These are phyloP conservation scores for Didymodactylos carnosus DNA, from an alignment of 2,888 invertebrate genomes.

Conservation along the genomic window DNA sequence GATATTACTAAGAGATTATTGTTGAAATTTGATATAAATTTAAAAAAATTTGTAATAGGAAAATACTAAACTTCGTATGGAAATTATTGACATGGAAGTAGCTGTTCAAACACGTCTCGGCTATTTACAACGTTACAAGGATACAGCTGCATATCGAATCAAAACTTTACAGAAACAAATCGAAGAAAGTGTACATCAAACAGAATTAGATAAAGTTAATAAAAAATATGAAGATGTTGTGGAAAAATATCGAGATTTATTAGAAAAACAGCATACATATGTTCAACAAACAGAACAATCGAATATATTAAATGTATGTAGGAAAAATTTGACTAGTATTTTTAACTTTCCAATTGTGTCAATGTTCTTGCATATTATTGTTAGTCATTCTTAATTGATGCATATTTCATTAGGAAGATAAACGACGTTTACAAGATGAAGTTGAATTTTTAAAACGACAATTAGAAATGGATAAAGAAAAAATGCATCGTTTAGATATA, in stretches of 20 bases:
- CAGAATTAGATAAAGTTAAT: slow-evolving; percentile 31
- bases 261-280: slow-evolving; percentile 28
- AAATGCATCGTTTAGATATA: slow-evolving; percentile 29
- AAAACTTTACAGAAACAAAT: slow-evolving; percentile 32
- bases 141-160: slow-evolving; percentile 20
- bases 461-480: slow-evolving; percentile 31
- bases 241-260: slow-evolving; percentile 34
- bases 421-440: slow-evolving; percentile 25
- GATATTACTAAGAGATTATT: neutral
- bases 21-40: neutral
- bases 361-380: too few species aligned
- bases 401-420: slow-evolving; percentile 21
- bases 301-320: neutral
- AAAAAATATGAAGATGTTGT: slow-evolving; percentile 34
- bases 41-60: slow-evolving; percentile 24
- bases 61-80: slow-evolving; percentile 25
- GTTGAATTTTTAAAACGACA: slow-evolving; percentile 26
- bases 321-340: neutral
- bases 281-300: slow-evolving; percentile 20
- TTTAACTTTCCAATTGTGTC: too few species aligned
- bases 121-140: slow-evolving; percentile 34
- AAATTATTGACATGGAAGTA: slow-evolving; percentile 31
- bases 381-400: too few species aligned
- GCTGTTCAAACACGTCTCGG: slow-evolving; percentile 32
- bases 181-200: slow-evolving; percentile 32